Conservation (phyloP, 64 coral and sea anemone genomes). For the Orbicella faveolata region DNA sequence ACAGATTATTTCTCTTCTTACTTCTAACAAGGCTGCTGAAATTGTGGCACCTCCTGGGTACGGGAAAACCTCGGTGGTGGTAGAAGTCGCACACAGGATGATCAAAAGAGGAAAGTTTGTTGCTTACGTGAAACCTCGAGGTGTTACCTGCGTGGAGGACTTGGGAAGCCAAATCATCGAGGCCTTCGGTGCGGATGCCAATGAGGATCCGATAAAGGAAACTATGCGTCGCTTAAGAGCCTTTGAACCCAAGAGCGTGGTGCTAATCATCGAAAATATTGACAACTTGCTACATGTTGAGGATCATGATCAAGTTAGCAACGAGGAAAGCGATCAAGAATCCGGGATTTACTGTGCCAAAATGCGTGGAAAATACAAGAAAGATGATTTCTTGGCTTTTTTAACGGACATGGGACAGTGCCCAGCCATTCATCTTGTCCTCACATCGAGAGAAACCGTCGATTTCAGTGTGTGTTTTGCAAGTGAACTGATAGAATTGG, state of each 20-base stretch:
- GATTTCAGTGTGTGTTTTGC: slow-evolving; percentile 10
- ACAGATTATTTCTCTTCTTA: background rate
- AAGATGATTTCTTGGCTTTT: slow-evolving; percentile 1
- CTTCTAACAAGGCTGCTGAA: slow-evolving; percentile 24
- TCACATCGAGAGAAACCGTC: slow-evolving; percentile 45
- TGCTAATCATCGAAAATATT: slow-evolving; percentile 55
- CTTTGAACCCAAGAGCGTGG: background rate
- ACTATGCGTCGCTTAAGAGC: background rate
- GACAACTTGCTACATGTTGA: slow-evolving; percentile 38
- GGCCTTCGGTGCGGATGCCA: slow-evolving; percentile 2
- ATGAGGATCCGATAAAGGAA: background rate
- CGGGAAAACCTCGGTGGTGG: slow-evolving; percentile 48
- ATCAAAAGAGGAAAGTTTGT: slow-evolving; percentile 16
- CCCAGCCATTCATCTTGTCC: slow-evolving; percentile 15
- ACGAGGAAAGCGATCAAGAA: background rate
- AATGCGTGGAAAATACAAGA: background rate
- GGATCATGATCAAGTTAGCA: background rate
- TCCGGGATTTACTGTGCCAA: background rate
- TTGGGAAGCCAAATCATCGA: slow-evolving; percentile 37
- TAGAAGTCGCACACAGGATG: slow-evolving; percentile 28
- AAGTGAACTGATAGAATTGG: slow-evolving; percentile 18
- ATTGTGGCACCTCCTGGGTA: slow-evolving; percentile 49
- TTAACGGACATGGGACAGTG: background rate
- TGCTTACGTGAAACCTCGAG: slow-evolving; percentile 40
- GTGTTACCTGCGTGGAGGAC: slow-evolving; percentile 37